Evolutionary conservation across 1,140 invertebrate species (phyloP).

Genomic region (Drosophila rufa): DNA sequence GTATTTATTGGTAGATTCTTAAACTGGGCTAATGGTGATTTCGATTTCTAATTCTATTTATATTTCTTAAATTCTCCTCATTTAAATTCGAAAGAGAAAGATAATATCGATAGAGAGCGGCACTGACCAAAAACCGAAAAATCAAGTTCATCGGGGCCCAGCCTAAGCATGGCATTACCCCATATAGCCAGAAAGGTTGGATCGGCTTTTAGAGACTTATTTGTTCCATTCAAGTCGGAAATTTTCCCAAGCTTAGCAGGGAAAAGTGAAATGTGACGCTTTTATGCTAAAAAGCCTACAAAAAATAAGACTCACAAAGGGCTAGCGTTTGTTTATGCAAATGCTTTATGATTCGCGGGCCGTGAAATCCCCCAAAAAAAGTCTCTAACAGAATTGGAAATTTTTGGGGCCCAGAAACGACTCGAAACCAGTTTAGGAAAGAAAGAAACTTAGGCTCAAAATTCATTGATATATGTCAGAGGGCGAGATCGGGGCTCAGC

Average conservation of each 20-base stretch:
- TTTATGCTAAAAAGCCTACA: slow-evolving; percentile 62
- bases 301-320: slow-evolving; percentile 46
- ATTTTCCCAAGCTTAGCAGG: slow-evolving; percentile 37
- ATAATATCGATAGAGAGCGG: slow-evolving; percentile 37
- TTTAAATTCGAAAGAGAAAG: slow-evolving; percentile 32
- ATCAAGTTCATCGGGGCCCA: slow-evolving; percentile 63
- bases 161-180: slow-evolving; percentile 64
- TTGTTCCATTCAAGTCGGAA: slow-evolving; percentile 29
- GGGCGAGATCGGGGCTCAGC: slow-evolving; percentile 4
- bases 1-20: slow-evolving; percentile 29
- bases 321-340: slow-evolving; percentile 67
- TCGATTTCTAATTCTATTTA: slow-evolving; percentile 19
- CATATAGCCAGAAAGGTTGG: slow-evolving; percentile 42
- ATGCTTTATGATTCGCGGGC: slow-evolving; percentile 67
- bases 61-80: slow-evolving; percentile 34
- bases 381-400: slow-evolving; percentile 20
- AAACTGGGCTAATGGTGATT: slow-evolving; percentile 75
- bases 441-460: slow-evolving; percentile 1
- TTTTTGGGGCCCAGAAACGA: slow-evolving; percentile 4
- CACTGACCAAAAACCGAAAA: slow-evolving; percentile 51
- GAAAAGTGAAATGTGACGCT: slow-evolving; percentile 77
- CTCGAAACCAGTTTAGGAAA: slow-evolving; percentile 21
- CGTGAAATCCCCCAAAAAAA: slow-evolving; percentile 35
- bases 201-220: slow-evolving; percentile 20
- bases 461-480: slow-evolving; percentile 29